Evolutionary conservation across 2,888 invertebrate species (phyloP).

Genomic region (Epistrophella euchroma): DNA sequence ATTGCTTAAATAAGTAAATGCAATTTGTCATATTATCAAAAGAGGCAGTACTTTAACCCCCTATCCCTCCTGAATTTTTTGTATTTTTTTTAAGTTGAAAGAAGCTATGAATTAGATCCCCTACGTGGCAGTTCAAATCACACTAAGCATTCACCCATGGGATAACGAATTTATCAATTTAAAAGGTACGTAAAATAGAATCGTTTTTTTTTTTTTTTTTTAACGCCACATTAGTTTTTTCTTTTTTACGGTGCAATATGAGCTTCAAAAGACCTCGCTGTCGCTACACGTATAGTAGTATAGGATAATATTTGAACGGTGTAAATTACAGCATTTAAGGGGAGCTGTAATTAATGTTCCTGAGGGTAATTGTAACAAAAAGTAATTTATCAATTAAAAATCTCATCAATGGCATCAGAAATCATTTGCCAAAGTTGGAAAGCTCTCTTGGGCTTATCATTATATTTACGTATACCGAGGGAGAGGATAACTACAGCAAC

Average conservation of each 20-base stretch:
- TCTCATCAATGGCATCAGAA: constrained; percentile 68
- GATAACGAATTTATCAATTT: too few species aligned
- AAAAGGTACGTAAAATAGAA: too few species aligned
- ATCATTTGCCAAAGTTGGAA: constrained; percentile 63
- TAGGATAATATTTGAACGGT: constrained; percentile 34
- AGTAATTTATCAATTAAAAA: constrained; percentile 76
- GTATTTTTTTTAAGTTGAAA: too few species aligned
- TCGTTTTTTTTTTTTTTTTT: too few species aligned
- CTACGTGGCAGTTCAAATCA: too few species aligned
- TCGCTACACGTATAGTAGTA: neutral
- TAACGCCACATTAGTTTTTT: neutral
- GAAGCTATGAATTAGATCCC: too few species aligned
- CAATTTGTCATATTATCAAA: too few species aligned
- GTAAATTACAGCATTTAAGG: constrained; percentile 62
- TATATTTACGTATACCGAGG: neutral
- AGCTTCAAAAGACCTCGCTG: neutral
- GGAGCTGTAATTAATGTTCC: constrained; percentile 70
- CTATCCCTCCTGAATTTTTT: too few species aligned
- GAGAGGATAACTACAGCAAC: neutral
- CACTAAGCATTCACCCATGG: too few species aligned
- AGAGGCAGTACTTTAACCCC: too few species aligned
- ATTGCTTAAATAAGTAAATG: too few species aligned
- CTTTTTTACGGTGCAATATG: neutral
- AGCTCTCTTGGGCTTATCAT: constrained; percentile 10
- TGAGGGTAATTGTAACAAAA: constrained; percentile 72